These are phyloP conservation scores for Hepsetus odoe DNA, from an alignment of 2,113 vertebrate species.

Conservation along the genomic window DNA sequence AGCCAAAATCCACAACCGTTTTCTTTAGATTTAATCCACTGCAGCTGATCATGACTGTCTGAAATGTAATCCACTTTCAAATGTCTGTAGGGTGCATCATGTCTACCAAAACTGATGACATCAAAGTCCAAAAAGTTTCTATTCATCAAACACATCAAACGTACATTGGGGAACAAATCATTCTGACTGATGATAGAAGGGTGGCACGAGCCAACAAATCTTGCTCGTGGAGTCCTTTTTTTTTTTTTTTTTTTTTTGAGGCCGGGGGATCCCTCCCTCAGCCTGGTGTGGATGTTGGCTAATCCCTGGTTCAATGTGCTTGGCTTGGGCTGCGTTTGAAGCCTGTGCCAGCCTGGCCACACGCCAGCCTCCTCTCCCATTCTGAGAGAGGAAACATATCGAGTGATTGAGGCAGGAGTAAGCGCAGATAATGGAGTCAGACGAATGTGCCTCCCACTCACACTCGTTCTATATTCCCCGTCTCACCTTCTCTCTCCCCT, in stretches of 20 bases:
- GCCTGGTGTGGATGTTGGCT: slow-evolving; percentile 65
- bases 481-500: slow-evolving; percentile 59
- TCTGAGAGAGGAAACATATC: slow-evolving; percentile 56
- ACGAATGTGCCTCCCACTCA: slow-evolving; percentile 64
- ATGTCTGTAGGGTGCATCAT: background rate
- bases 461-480: slow-evolving; percentile 53
- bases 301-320: slow-evolving; percentile 58
- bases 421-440: slow-evolving; percentile 68
- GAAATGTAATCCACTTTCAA: background rate
- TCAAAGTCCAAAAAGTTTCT: background rate
- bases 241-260: slow-evolving; percentile 50
- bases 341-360: slow-evolving; percentile 71
- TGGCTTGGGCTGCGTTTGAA: slow-evolving; percentile 68
- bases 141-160: background rate
- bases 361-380: slow-evolving; percentile 57
- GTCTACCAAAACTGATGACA: background rate
- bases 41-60: background rate
- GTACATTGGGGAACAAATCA: background rate
- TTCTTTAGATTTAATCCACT: background rate
- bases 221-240: slow-evolving; percentile 54
- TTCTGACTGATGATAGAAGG: slow-evolving; percentile 6
- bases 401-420: slow-evolving; percentile 68
- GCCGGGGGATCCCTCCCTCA: slow-evolving; percentile 32
- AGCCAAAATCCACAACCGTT: background rate
- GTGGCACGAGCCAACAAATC: background rate